phyloP scores from a whole-genome alignment of 2,113 vertebrate species.

The Amphiprion percula region DNA sequence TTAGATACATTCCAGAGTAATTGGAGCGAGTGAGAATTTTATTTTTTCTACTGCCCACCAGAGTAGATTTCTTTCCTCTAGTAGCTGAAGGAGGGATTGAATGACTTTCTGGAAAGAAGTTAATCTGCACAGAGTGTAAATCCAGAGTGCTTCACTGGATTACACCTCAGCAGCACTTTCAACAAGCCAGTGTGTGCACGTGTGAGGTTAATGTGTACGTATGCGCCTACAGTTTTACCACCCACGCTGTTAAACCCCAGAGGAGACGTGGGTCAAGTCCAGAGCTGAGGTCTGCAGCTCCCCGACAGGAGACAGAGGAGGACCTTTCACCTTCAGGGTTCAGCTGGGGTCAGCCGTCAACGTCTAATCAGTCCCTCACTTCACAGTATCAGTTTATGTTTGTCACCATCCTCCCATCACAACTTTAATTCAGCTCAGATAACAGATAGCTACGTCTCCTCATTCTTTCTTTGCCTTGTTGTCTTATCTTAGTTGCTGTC shows the following conservation, averaged over 20 bases:
- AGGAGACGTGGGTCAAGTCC: conserved; percentile 66
- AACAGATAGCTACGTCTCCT: not conserved
- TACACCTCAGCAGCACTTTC: not conserved
- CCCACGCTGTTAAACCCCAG: conserved; percentile 68
- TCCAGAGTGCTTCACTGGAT: conserved; percentile 39
- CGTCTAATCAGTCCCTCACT: conserved; percentile 41
- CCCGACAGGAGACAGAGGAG: conserved; percentile 56
- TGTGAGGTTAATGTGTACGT: conserved; percentile 21
- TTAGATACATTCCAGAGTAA: conserved; percentile 48
- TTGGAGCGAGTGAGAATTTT: conserved; percentile 46
- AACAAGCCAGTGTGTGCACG: conserved; percentile 13
- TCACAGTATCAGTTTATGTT: conserved; percentile 11
- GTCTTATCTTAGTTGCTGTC: not conserved
- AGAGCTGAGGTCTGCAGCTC: conserved; percentile 53
- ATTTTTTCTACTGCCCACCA: conserved; percentile 53
- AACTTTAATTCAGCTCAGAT: conserved; percentile 34
- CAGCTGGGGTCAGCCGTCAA: conserved; percentile 32
- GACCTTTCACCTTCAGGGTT: conserved; percentile 56
- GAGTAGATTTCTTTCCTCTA: conserved; percentile 18
- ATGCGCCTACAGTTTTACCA: conserved; percentile 50
- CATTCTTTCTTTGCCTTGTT: not conserved
- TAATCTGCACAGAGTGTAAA: conserved; percentile 30
- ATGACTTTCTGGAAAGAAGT: conserved; percentile 20
- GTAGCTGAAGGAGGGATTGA: conserved; percentile 33
- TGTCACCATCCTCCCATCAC: not conserved